phyloP scores from a whole-genome alignment of 2,888 invertebrate species.

The Lasioglossum malachurum region DNA sequence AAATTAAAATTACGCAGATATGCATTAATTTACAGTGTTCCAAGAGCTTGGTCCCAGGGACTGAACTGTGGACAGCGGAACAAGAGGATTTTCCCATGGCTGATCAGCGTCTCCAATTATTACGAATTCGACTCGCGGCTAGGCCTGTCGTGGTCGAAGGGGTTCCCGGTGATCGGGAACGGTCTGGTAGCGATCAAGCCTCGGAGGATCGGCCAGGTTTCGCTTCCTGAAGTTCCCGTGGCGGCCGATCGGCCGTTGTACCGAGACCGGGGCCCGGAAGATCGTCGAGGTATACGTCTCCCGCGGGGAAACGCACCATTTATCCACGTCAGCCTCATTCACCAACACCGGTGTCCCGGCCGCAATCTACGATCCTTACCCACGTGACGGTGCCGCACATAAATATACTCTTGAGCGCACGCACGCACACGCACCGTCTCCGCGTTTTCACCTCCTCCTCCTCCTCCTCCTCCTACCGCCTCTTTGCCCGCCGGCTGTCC shows the following conservation, averaged over 20 bases:
- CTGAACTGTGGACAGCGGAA: not conserved
- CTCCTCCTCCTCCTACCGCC: constrained; percentile 8
- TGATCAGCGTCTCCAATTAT: constrained; percentile 3
- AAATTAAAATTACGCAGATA: too few species aligned
- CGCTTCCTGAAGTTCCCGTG: constrained; percentile 69
- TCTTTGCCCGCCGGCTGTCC: constrained; percentile 15
- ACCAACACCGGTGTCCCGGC: constrained; percentile 73
- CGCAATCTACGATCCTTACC: constrained; percentile 75
- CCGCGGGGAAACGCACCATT: constrained; percentile 81
- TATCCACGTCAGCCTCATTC: constrained; percentile 83
- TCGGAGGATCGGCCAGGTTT: constrained; percentile 21
- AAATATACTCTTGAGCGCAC: constrained; percentile 59
- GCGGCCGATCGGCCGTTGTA: constrained; percentile 67
- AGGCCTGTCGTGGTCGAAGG: not conserved
- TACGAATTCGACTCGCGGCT: not conserved
- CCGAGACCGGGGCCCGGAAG: constrained; percentile 76
- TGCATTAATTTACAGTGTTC: not conserved
- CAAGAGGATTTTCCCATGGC: constrained; percentile 8
- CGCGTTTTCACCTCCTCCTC: constrained; percentile 14
- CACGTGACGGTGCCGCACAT: constrained; percentile 73
- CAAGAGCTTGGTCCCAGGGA: not conserved
- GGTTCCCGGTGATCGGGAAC: constrained; percentile 6
- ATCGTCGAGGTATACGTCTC: constrained; percentile 78
- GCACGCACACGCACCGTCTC: constrained; percentile 50
- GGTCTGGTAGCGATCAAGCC: constrained; percentile 33